Percentiles rank a stretch among this genome's conserved stretches.
phyloP scores from a whole-genome alignment of 2,797 vertebrate genomes.

The Sorex maritimensis region DNA sequence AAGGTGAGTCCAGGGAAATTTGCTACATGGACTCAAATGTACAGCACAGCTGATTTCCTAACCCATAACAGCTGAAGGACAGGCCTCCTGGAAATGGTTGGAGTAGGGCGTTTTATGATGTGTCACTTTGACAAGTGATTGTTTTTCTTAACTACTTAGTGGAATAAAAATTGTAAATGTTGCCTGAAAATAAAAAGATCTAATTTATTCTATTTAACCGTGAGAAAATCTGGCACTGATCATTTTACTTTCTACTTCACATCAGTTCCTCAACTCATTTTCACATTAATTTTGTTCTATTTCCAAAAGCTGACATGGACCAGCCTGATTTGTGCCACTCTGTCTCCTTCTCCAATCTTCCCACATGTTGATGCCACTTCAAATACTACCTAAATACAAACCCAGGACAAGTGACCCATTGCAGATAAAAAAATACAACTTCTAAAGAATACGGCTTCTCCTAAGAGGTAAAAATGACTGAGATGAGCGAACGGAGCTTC shows the following conservation, averaged over 20 bases:
- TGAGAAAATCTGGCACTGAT: neutral
- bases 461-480: slow-evolving; percentile 4
- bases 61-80: neutral
- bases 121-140: neutral
- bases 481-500: neutral
- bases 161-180: neutral
- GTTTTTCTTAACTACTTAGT: neutral
- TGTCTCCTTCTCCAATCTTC: neutral
- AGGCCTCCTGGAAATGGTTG: neutral
- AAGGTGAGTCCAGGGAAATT: neutral
- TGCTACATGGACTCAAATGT: too few species aligned
- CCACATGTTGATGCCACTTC: slow-evolving; percentile 38
- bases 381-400: slow-evolving; percentile 25
- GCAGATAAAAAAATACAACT: neutral
- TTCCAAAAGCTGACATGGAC: neutral
- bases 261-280: neutral
- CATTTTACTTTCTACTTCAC: slow-evolving; percentile 46
- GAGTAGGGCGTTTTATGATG: neutral
- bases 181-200: neutral
- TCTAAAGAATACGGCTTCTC: slow-evolving; percentile 27
- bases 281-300: neutral
- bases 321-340: neutral
- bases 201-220: neutral
- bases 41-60: too few species aligned
- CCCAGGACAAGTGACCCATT: neutral